Base-by-base conservation (phyloP, 2,113 vertebrate genomes). In the Psilopogon haemacephalus region DNA sequence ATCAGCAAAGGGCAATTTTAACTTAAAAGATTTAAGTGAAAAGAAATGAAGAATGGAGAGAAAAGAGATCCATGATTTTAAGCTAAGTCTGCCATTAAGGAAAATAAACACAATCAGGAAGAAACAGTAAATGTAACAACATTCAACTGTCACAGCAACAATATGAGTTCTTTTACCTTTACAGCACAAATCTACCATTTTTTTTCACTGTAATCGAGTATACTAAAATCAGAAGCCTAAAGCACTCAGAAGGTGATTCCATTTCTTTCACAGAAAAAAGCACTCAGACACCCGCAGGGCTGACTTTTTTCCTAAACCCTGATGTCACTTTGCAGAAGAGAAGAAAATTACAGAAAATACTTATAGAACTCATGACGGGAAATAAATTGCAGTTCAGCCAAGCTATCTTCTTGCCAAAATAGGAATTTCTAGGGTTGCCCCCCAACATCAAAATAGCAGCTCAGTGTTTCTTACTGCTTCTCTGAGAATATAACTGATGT, bases 291-390 rank as follows among this genome's bases (percentile, higher is more conserved):
- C 17, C 67, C 67, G 19, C 37, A 76, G 37, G 28, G 23, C 9
- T 71, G 56, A 86, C 18, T 38, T 65, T 87, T 84, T 75, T 56
- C 69, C 38, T 69, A 42, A 81, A 56, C 75, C n/a, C 16, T 88
- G 17, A 68, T 58, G n/a, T 32, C 72, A 42, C 12, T 70, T 92
- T 50, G n/a, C 35, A 92, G 70, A 79, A 86, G 17, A 55, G 17
- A 60, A 88, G 24, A 80, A 84, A 91, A 93, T 76, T 35, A 44
- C 24, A 86, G 68, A 85, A 80, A 88, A 93, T n/a, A 68, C 38
- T 81, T 86, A 4, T 0, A 78, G 69, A 90, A 68, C 7, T 74
- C 52, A 30, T 24, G 19, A 74, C 70, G 52, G 64, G 23, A 86
- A 95, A 90, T 84, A 38, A 82, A 44, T 83, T 83, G 59, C 68